phyloP scores from a whole-genome alignment of 2,888 invertebrate species.

The Oxyteleia sp. region DNA sequence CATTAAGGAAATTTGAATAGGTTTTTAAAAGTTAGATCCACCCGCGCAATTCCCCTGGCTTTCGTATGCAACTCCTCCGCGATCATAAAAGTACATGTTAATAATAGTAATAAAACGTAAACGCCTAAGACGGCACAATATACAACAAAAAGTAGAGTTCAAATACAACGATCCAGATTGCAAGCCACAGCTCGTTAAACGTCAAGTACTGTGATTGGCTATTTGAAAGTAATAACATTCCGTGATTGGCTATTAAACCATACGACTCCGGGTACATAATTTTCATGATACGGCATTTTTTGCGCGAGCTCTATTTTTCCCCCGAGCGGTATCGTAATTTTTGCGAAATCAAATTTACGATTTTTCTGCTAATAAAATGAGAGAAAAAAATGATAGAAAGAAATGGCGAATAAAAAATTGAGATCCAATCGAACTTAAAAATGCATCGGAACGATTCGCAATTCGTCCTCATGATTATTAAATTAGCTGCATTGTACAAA shows the following conservation, averaged over 20 bases:
- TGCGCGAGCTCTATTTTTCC: background rate
- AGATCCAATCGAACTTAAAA: too few relatives aligned
- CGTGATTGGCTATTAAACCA: slow-evolving; percentile 38
- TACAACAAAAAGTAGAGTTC: slow-evolving; percentile 16
- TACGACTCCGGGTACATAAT: slow-evolving; percentile 22
- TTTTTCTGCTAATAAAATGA: too few relatives aligned
- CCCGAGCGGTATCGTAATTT: background rate
- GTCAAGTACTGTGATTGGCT: slow-evolving; percentile 37
- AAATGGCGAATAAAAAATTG: too few relatives aligned
- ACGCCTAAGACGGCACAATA: slow-evolving; percentile 18
- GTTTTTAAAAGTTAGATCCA: too few relatives aligned
- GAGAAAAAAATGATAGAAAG: too few relatives aligned
- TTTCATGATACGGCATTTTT: slow-evolving; percentile 22
- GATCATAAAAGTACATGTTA: background rate
- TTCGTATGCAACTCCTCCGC: background rate
- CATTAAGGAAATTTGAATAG: too few relatives aligned
- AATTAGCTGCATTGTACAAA: too few relatives aligned
- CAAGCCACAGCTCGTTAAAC: slow-evolving; percentile 28
- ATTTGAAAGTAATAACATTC: slow-evolving; percentile 49
- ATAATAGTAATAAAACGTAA: slow-evolving; percentile 8
- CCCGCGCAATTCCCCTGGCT: background rate
- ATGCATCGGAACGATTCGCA: too few relatives aligned
- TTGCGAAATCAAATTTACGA: background rate
- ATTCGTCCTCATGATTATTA: too few relatives aligned
- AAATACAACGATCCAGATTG: slow-evolving; percentile 24